Evolutionary conservation across 2,888 invertebrate genomes (phyloP), one percentile per base, ranked within the genome.

Genomic region (Tachina fera): DNA sequence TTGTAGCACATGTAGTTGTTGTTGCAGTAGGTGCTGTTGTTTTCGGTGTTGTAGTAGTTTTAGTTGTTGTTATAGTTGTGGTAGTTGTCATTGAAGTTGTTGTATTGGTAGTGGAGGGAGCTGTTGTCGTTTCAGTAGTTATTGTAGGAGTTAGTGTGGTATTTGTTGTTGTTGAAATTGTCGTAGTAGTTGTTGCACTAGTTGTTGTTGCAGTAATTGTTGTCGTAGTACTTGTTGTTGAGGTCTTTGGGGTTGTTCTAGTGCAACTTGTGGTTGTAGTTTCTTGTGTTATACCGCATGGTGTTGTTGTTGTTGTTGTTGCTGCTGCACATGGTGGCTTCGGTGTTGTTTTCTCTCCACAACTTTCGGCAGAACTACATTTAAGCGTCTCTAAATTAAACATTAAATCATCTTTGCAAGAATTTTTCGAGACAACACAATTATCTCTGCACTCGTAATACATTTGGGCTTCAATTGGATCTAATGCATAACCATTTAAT

Each of bases 371-470:
- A 0, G 45, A 31, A 72, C 70, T 87, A 65, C 89, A 89, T 61
- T 86, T 56, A 14, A 76, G 19, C 19, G 68, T 86, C 6, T 72
- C 77, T 51, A 88, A 84, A 82, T 88, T 87, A n/a, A 84, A 89
- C 10, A 85, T 84, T 19, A 70, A 43, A 8, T 87, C 85, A 13
- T 10, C 79, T 1, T 68, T 47, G 14, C 89, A 89, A 0, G n/a
- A 41, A 1, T 83, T 71, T 13, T 68, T 53, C 2, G 60, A 43
- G 1, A 72, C 22, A 3, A 88, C 75, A 5, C 41, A 61, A 72
- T 86, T 75, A 67, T 87, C 70, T 9, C 63, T 65, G 45, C 89
- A 89, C 14, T 84, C 47, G 47, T 88, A 89, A 53, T 85, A 89
- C 6, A 83, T 39, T 31, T 87, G 87, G 10, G 76, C 71, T 43